Evolutionary conservation across 2,797 vertebrate species (phyloP).

Genomic region (Synanceia verrucosa): DNA sequence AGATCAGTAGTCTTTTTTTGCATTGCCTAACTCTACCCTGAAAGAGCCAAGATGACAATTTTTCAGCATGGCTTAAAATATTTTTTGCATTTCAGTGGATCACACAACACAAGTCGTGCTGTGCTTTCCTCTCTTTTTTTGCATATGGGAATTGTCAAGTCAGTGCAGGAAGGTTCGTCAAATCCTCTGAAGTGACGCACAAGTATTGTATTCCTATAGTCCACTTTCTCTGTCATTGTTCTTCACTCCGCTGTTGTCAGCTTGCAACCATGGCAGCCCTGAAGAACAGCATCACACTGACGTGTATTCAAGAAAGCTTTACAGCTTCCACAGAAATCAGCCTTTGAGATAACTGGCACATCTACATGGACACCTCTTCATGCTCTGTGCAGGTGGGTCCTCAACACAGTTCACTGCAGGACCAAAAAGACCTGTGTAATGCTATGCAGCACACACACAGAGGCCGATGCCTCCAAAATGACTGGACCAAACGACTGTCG

Average conservation of each 20-base stretch:
- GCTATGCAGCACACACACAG: constrained; percentile 14
- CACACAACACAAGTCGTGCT: constrained; percentile 29
- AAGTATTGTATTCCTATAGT: background rate
- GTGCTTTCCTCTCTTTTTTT: constrained; percentile 37
- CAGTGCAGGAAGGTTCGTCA: constrained; percentile 17
- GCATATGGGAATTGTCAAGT: constrained; percentile 38
- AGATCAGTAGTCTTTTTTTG: constrained; percentile 38
- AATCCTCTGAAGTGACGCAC: constrained; percentile 4
- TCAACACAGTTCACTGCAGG: constrained; percentile 10
- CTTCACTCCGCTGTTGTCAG: background rate
- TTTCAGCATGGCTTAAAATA: constrained; percentile 18
- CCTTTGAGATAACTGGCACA: constrained; percentile 2
- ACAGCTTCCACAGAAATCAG: constrained; percentile 1
- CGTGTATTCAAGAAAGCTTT: constrained; percentile 3
- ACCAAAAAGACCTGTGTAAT: constrained; percentile 35
- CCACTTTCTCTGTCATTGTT: background rate
- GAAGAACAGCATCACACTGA: constrained; percentile 7
- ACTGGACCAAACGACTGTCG: background rate
- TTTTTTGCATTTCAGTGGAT: constrained; percentile 45
- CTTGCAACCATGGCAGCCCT: background rate
- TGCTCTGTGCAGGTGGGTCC: constrained; percentile 5
- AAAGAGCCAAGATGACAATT: constrained; percentile 40
- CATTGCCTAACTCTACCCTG: constrained; percentile 46
- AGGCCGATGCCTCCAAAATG: background rate
- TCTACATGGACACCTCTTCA: constrained; percentile 11